phyloP scores from a whole-genome alignment of 2,888 invertebrate species.

The Argyresthia goedartella region DNA sequence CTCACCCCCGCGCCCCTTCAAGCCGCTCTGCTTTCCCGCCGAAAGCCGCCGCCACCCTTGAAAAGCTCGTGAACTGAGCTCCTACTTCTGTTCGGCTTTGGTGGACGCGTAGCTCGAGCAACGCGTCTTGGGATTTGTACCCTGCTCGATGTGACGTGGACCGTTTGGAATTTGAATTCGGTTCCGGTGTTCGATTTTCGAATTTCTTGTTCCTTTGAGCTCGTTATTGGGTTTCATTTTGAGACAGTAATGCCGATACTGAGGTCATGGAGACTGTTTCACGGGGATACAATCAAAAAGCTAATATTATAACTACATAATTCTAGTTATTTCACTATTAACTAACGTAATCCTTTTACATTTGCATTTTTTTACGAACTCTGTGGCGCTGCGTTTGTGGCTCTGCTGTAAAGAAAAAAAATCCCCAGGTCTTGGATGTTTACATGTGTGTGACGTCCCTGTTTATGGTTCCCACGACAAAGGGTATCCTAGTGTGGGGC shows the following conservation, averaged over 20 bases:
- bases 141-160: slow-evolving; percentile 34
- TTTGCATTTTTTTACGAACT: too few relatives aligned
- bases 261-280: too few relatives aligned
- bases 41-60: slow-evolving; percentile 70
- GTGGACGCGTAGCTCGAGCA: slow-evolving; percentile 61
- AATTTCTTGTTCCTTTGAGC: background rate
- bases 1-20: slow-evolving; percentile 29
- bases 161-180: slow-evolving; percentile 54
- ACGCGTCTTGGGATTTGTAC: slow-evolving; percentile 63
- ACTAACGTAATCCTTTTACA: too few relatives aligned
- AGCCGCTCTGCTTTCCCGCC: slow-evolving; percentile 56
- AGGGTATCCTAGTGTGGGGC: too few relatives aligned
- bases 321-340: too few relatives aligned
- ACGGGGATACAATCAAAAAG: too few relatives aligned
- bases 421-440: too few relatives aligned
- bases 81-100: slow-evolving; percentile 72
- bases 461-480: too few relatives aligned
- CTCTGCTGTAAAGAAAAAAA: too few relatives aligned
- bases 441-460: too few relatives aligned
- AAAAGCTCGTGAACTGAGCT: slow-evolving; percentile 71
- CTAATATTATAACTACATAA: too few relatives aligned
- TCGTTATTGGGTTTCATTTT: background rate
- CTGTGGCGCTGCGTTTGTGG: too few relatives aligned
- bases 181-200: slow-evolving; percentile 1
- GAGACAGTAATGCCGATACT: background rate